Percentiles rank a stretch among this genome's conserved stretches.
These are phyloP conservation scores for Synergus umbraculus DNA, from an alignment of 2,888 invertebrate genomes.

Conservation along the genomic window DNA sequence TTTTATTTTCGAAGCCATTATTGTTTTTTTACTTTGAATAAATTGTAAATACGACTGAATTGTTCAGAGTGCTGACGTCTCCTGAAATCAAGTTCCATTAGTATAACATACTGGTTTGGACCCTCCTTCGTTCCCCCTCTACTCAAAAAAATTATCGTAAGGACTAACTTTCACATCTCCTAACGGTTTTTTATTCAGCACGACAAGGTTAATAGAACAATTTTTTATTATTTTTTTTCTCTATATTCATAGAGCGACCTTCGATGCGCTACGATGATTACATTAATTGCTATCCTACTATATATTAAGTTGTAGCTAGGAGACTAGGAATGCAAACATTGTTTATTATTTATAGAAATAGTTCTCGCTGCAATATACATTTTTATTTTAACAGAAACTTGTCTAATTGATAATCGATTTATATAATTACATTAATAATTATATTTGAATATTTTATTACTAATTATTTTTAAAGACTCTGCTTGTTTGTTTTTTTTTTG, in stretches of 20 bases:
- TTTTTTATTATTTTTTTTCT: slow-evolving; percentile 13
- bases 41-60: not conserved
- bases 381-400: not conserved
- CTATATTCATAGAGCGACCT: not conserved
- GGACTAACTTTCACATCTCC: slow-evolving; percentile 5
- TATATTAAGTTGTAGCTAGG: not conserved
- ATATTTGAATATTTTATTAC: not conserved
- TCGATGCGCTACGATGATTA: not conserved
- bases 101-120: not conserved
- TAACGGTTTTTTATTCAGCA: not conserved
- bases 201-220: not conserved
- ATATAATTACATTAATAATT: not conserved
- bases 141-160: not conserved
- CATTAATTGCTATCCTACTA: not conserved
- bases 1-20: slow-evolving; percentile 10
- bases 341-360: not conserved
- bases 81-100: not conserved
- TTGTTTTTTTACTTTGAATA: not conserved
- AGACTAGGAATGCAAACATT: not conserved
- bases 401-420: not conserved
- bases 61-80: not conserved
- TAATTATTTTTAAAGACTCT: not conserved
- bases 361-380: not conserved
- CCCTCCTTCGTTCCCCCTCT: slow-evolving; percentile 1
- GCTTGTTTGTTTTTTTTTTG: too few relatives aligned